Conservation (phyloP, 2,888 invertebrate genomes). For the Stenchaetothrips biformis region DNA sequence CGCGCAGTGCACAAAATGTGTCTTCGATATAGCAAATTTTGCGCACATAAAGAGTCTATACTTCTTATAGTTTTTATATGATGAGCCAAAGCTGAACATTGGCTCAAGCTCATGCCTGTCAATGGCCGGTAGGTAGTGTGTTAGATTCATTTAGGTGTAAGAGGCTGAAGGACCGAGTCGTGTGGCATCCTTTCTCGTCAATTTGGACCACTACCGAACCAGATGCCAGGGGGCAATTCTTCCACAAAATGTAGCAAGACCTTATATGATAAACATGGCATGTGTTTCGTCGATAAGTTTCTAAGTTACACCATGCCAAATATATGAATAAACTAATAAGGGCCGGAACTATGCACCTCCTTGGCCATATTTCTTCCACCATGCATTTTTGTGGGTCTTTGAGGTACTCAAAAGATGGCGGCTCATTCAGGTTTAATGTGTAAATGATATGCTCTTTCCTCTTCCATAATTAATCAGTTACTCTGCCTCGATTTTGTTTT, state of each 20-base stretch:
- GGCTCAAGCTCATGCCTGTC: conserved; percentile 16
- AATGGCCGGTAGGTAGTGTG: not conserved
- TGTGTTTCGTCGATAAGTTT: too few species aligned
- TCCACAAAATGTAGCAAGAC: too few species aligned
- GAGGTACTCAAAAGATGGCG: too few species aligned
- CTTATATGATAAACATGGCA: too few species aligned
- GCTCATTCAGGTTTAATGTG: conserved; percentile 1
- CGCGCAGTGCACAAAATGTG: conserved; percentile 17
- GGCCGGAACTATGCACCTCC: too few species aligned
- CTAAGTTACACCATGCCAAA: too few species aligned
- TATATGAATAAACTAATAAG: too few species aligned
- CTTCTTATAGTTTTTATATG: conserved; percentile 19
- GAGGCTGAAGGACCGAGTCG: not conserved
- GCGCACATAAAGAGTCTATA: conserved; percentile 18
- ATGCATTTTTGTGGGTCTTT: too few species aligned
- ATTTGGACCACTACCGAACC: not conserved
- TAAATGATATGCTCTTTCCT: not conserved
- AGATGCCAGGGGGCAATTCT: too few species aligned
- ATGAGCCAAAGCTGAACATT: not conserved
- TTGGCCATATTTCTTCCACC: too few species aligned
- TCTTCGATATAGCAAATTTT: conserved; percentile 1
- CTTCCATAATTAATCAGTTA: not conserved
- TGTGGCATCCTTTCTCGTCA: conserved; percentile 3
- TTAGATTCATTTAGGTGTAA: not conserved
- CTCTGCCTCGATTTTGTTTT: not conserved